phyloP scores from a whole-genome alignment of 2,797 vertebrate genomes.

The Malacoraja senta region DNA sequence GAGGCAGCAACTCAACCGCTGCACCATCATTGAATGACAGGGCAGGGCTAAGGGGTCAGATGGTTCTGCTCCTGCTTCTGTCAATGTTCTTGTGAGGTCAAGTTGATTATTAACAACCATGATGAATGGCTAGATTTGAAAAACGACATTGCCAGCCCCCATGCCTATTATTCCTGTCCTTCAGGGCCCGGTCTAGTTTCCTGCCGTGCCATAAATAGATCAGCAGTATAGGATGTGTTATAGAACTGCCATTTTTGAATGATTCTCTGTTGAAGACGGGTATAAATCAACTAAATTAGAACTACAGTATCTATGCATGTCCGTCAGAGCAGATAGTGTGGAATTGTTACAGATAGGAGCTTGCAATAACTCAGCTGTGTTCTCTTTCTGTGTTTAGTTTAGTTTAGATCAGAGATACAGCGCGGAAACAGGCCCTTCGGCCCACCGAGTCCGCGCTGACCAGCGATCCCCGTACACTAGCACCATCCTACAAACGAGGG shows the following conservation, averaged over 20 bases:
- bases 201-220: neutral
- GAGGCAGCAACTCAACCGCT: too few relatives aligned
- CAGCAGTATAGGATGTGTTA: neutral
- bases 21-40: too few relatives aligned
- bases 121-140: neutral
- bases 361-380: neutral
- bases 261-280: neutral
- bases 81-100: too few relatives aligned
- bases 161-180: neutral
- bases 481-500: too few relatives aligned
- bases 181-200: neutral
- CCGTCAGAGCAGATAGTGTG: neutral
- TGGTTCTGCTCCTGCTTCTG: too few relatives aligned
- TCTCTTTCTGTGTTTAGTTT: neutral
- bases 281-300: slow-evolving; percentile 8
- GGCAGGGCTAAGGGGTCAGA: too few relatives aligned
- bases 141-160: neutral
- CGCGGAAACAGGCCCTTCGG: too few relatives aligned
- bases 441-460: too few relatives aligned
- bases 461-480: too few relatives aligned
- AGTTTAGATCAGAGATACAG: too few relatives aligned
- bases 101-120: neutral
- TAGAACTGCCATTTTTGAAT: neutral
- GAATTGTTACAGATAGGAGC: neutral
- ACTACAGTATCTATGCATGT: neutral